These are phyloP conservation scores for Pristionchus pacificus DNA, from an alignment of 1,140 invertebrate species.

Conservation along the genomic window DNA sequence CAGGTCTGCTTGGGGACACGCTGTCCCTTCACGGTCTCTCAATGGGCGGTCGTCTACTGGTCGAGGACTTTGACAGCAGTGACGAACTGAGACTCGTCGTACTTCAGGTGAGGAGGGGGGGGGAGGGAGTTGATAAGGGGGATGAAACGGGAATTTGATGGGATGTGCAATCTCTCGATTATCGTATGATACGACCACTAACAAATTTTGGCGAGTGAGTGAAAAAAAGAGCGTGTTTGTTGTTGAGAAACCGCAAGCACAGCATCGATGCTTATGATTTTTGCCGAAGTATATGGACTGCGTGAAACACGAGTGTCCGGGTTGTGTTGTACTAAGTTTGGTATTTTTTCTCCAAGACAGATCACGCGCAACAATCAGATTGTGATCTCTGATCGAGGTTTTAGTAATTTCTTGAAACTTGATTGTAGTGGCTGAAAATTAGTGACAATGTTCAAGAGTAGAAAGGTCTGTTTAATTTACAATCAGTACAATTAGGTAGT, in stretches of 20 bases:
- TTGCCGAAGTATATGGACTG: no score
- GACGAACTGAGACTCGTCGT: neutral
- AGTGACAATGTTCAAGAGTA: neutral
- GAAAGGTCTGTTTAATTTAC: neutral
- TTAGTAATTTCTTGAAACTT: neutral
- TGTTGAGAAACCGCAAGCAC: neutral
- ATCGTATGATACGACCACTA: neutral
- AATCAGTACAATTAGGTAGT: no score
- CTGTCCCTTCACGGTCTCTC: neutral
- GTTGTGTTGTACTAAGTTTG: no score
- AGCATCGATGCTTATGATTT: neutral
- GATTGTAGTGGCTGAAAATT: neutral
- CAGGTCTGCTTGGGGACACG: neutral
- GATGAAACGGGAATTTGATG: neutral
- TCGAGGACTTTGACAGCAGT: neutral
- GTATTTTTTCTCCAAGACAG: no score
- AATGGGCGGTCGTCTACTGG: neutral
- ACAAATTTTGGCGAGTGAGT: no score
- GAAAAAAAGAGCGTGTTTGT: no score
- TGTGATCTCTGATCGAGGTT: neutral
- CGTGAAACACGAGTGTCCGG: no score
- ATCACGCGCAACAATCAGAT: neutral
- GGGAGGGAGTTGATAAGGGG: neutral
- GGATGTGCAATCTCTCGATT: neutral
- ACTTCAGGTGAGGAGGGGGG: neutral